Evolutionary conservation across 2,888 invertebrate species (phyloP), one percentile per base, ranked within the genome.

Genomic region (Poecilus cupreus): DNA sequence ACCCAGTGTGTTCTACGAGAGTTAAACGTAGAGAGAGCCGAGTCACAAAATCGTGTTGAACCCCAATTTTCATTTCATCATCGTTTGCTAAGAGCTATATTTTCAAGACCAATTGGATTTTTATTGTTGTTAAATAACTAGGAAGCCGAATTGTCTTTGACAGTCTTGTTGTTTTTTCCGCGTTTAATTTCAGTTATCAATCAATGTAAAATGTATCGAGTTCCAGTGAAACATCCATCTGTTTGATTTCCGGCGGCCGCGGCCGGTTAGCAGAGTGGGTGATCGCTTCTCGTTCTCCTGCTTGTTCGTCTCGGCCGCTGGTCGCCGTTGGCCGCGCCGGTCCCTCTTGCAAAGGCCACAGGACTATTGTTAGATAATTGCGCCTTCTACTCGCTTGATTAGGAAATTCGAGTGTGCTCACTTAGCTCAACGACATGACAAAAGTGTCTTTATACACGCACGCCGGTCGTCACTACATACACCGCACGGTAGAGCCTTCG

Each of bases 341-440:
- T 60, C 80, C 70, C 76, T 70, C 51, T 39, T 57, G 82, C 75
- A 81, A 77, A 81, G 82, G 76, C 82, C 82, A 81, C 82, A 80
- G 70, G 80, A 82, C 81, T 81, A 82, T 83, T 83, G 83, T 83
- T 82, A 82, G 81, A 82, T 83, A 83, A 82, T 82, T 82, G 81
- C 79, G 82, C 82, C 78, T 75, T 64, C 80, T 80, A 75, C 74
- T 80, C 80, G 77, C 78, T 83, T 83, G 83, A 83, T 82, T 81
- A 82, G 83, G 83, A 81, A 83, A 83, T 83, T 82, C 79, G 81
- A 82, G 82, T 82, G 82, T 68, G 79, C 81, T 82, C 82, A 83
- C 82, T 82, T 82, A 76, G 80, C 79, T 83, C 81, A 83, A 83
- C 82, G 80, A 82, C 82, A 81, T 83, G 80, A 83, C 83, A 83